phyloP scores from a whole-genome alignment of 23 tunicate genomes.

The Oikopleura vanhoeffeni region DNA sequence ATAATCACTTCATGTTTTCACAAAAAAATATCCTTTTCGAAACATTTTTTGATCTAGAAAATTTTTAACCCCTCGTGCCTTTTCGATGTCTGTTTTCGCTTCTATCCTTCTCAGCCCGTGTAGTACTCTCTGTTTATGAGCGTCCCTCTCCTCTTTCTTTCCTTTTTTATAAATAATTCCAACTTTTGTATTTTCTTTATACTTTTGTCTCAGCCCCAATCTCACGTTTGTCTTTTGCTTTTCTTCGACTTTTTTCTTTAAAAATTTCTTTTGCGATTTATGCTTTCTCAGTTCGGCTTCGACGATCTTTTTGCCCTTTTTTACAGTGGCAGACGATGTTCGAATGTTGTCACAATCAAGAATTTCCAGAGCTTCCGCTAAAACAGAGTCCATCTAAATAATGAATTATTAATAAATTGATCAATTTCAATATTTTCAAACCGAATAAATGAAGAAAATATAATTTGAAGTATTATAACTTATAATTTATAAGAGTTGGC shows the following conservation, averaged over 20 bases:
- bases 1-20: too few species aligned
- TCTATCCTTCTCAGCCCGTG: too few species aligned
- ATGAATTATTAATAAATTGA: too few species aligned
- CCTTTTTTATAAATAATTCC: not conserved
- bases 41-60: too few species aligned
- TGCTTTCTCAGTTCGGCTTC: not conserved
- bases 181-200: not conserved
- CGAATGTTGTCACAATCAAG: not conserved
- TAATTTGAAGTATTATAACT: too few species aligned
- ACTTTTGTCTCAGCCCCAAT: not conserved
- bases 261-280: not conserved
- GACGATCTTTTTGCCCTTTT: not conserved
- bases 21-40: too few species aligned
- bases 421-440: too few species aligned
- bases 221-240: not conserved
- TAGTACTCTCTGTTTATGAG: too few species aligned
- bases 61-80: too few species aligned
- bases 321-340: not conserved
- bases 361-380: constrained; percentile 8
- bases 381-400: not conserved
- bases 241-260: not conserved
- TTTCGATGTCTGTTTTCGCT: too few species aligned
- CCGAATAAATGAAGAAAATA: too few species aligned
- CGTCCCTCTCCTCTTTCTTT: not conserved
- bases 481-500: too few species aligned